These are phyloP conservation scores for Brachyptera risi DNA, from an alignment of 2,888 invertebrate genomes.

Conservation along the genomic window DNA sequence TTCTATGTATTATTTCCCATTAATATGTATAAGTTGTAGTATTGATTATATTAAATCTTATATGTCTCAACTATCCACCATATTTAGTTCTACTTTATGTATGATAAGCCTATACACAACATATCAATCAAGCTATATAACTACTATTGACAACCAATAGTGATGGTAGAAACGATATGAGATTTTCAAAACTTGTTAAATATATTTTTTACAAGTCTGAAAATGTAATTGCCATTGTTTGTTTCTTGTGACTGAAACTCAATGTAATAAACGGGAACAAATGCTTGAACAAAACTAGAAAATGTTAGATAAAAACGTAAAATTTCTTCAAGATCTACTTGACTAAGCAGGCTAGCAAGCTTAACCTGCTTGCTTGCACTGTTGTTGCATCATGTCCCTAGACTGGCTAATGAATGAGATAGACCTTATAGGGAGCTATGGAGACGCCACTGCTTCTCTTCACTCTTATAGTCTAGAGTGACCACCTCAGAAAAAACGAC, in stretches of 20 bases:
- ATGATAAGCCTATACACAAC: neutral
- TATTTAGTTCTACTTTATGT: neutral
- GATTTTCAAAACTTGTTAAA: neutral
- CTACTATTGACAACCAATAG: neutral
- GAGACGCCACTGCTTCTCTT: too few species aligned
- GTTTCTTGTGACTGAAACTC: neutral
- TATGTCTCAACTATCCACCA: neutral
- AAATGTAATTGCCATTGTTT: conserved; percentile 5
- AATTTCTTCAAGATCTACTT: neutral
- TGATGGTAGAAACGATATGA: neutral
- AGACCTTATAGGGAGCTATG: too few species aligned
- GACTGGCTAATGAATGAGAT: too few species aligned
- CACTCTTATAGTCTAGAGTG: too few species aligned
- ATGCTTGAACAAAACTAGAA: neutral
- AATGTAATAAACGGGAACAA: conserved; percentile 3
- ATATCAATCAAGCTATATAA: neutral
- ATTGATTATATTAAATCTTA: neutral
- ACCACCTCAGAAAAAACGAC: too few species aligned
- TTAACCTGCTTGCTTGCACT: too few species aligned
- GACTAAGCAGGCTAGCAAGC: too few species aligned
- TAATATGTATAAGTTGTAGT: neutral
- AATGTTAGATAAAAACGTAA: neutral
- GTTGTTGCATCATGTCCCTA: too few species aligned
- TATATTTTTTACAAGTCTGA: neutral
- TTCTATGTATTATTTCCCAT: conserved; percentile 2